Base-by-base conservation (phyloP, 2,113 vertebrate species). In the Phasianus colchicus region DNA sequence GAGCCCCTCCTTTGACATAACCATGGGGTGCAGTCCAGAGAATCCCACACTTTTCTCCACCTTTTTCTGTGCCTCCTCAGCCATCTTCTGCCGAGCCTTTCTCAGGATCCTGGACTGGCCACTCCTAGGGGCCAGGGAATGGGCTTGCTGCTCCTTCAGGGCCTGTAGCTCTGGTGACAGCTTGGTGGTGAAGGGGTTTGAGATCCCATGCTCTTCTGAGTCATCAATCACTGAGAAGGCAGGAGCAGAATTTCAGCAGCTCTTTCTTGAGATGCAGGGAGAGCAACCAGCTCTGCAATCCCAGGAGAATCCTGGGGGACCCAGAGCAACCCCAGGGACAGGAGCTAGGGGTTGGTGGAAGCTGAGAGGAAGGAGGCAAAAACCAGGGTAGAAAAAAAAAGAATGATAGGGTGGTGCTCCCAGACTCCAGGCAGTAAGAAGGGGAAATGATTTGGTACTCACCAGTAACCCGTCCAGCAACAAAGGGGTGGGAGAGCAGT, bases 401-500 rank as follows among this genome's bases (percentile, higher is more conserved):
- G 40, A 60, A 81, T 27, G 22, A 29, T 13, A 89, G 19, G 12
- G 42, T 58, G 21, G 61, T 72, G 13, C 18, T 82, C 30, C 22
- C 38, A 86, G 48, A 36, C 57, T 63, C 45, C 64, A 75, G 29
- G 52, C 21, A 67, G 43, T 0, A 80, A 63, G 0, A 85, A 60
- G 63, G 74, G 6, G 47, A 83, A 92, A 70, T 0, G 22, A 54
- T 17, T 5, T 61, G 54, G 24, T 47, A 97, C 97, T 98, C 88
- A 99, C 99, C 98, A 74, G 98, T 96, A 96, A 99, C 98, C 77
- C 25, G 97, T 72, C 99, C 99, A 85, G 98, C 98, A 96, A 99
- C 98, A 97, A 99, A 99, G 17, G 99, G 99, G 81, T 99, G 99
- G 92, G 98, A 97, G 55, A 99, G 97, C 55, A 99, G 98, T 65